Base-by-base conservation (phyloP, 2,888 invertebrate species). In the Actias luna region DNA sequence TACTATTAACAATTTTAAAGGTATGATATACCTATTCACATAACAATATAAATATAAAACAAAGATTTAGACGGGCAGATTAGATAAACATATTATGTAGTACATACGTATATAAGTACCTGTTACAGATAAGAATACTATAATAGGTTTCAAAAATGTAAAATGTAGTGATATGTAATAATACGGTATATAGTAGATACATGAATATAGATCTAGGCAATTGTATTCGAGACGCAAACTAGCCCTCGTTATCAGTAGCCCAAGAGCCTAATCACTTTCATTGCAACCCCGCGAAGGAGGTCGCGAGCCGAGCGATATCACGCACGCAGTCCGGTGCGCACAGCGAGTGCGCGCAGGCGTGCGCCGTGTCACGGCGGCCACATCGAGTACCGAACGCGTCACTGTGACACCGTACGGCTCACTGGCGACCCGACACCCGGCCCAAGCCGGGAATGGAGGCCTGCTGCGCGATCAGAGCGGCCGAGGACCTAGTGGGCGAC, bases 401-500 rank as follows among this genome's bases (percentile, higher is more conserved):
- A 71, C 69, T 71, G 71, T 76, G 80, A 81, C 77, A 75, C 75
- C 59, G 36, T 29, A 73, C 73, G 66, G 69, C 69, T 63, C 70
- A 69, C 63, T 66, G 66, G 64, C 64, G 62, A 67, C 71, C 70
- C 76, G 71, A 75, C 80, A 67, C 80, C 87, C 85, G 83, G 85
- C 85, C 77, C 72, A 75, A 72, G 86, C 87, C 89, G 89, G 90
- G 90, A 75, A 92, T 92, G 92, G 92, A 92, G 89, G 80, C 89
- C 88, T 91, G 90, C 84, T 86, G 87, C 81, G 84, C 87, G 79
- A 83, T 85, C 84, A 84, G 80, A 84, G 83, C 86, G 84, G 87
- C 85, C 84, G 91, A 91, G 89, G 89, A 91, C 86, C 86, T 88
- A 74, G 85, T 82, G 88, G 92, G 92, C 83, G 92, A 92, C 89